Evolutionary conservation across 35 echinoderm and acorn worm genomes (phyloP).

Genomic region (Chiridota heheva): DNA sequence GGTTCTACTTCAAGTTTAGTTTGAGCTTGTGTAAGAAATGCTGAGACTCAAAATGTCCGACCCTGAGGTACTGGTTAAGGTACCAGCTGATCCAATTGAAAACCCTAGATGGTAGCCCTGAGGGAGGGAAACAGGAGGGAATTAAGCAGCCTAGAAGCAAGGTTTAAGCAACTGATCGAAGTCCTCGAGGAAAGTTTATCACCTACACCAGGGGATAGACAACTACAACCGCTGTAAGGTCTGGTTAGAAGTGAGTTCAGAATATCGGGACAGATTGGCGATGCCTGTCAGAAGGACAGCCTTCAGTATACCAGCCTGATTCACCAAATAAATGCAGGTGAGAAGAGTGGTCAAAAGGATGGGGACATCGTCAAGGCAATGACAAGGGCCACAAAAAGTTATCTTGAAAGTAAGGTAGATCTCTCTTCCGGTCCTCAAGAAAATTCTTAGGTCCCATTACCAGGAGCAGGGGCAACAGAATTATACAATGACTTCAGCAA

Average conservation of each 20-base stretch:
- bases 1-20: too few species aligned
- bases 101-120: too few species aligned
- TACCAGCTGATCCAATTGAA: too few species aligned
- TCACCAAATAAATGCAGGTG: slow-evolving; percentile 47
- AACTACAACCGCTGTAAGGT: too few species aligned
- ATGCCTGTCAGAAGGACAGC: slow-evolving; percentile 32
- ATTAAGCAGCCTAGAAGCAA: too few species aligned
- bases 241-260: not conserved
- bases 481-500: slow-evolving; percentile 47
- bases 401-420: slow-evolving; percentile 31
- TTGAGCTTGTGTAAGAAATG: too few species aligned
- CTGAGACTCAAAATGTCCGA: too few species aligned
- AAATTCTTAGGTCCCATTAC: slow-evolving; percentile 38
- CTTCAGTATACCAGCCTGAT: slow-evolving; percentile 17
- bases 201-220: too few species aligned
- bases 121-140: too few species aligned
- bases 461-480: slow-evolving; percentile 50
- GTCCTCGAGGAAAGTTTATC: too few species aligned
- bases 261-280: slow-evolving; percentile 31
- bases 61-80: too few species aligned
- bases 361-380: slow-evolving; percentile 38
- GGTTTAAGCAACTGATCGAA: too few species aligned
- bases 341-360: slow-evolving; percentile 7
- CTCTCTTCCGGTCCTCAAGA: not conserved
- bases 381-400: slow-evolving; percentile 28